Evolutionary conservation across 2,797 vertebrate genomes (phyloP), one percentile per base, ranked within the genome.

Genomic region (Denticeps clupeoides): DNA sequence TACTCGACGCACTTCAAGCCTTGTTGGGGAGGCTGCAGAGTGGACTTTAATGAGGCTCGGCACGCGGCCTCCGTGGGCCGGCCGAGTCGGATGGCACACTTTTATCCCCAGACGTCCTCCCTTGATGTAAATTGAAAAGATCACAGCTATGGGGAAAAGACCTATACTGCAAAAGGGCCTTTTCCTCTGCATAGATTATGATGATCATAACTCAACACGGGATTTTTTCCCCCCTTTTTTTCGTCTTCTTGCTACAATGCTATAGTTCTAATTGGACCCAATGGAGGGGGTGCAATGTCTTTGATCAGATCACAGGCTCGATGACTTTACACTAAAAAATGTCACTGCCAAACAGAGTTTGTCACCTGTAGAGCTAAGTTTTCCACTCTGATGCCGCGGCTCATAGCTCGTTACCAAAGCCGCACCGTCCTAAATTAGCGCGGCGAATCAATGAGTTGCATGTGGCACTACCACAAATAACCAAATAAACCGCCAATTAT

Each of bases 271-370:
- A 98, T 98, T 97, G 88, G 91, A 95, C 93, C 90, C 93, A 88
- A 80, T 88, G 91, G 94, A 90, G 90, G 73, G 90, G 83, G n/a
- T n/a, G 85, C 83, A 84, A 64, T 87, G 64, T 73, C 88, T 98
- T 97, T 98, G 91, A 98, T 97, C 90, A 90, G 83, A 86, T 90
- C 88, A 89, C 83, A 89, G 87, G 81, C 80, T 84, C 84, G 84
- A 82, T 91, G 90, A 91, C 90, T 97, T 93, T 91, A 92, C 91
- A 89, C 85, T 87, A 86, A 90, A 89, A 91, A 97, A 97, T 97
- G 91, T 96, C 93, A 96, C 87, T 77, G 82, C 87, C 89, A 88
- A 89, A 89, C 90, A 88, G 86, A n/a, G 87, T 89, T 91, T 91
- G 87, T 97, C 92, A 97, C 92, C 91, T 95, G 90, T 95, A 90